Evolutionary conservation across 2,797 vertebrate genomes (phyloP), one percentile per base, ranked within the genome.

Genomic region (Danio jaintianensis): DNA sequence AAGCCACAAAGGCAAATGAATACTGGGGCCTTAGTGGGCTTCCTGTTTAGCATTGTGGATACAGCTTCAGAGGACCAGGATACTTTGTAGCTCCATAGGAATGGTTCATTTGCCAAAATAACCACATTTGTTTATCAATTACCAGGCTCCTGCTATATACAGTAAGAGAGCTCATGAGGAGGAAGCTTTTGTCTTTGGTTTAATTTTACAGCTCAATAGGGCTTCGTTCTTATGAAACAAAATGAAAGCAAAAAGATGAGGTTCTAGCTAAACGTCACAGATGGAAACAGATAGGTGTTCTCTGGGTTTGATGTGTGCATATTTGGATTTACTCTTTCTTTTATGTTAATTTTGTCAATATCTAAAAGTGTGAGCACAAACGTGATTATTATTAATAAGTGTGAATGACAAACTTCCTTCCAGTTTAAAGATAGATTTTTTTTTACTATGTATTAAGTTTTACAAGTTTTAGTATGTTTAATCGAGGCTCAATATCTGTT

Each of bases 21-120:
- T 73, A 75, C 66, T 75, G 29, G 68, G 82, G 84, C 72, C 84
- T 80, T 75, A 87, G 85, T 61, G 61, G 82, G 75, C 61, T 78
- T 76, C 62, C 87, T 87, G 75, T 78, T 89, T 86, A 86, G 88
- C 87, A 86, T 88, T 86, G 85, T 84, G 86, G 84, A 88, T 83
- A 40, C 75, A 74, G 43, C 81, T 85, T 75, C 68, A 75, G 82
- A 85, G 74, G 59, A 72, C 40, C 20, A 7, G 64, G 53, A 66
- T 58, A 56, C 59, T 70, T 61, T 48, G 59, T 80, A 50, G 18
- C 68, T 59, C 67, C 16, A 45, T 76, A 22, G 69, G 53, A 74
- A 47, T 52, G 62, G 18, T 66, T 45, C 74, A 55, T 77, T 72
- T 4, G 12, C 59, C 73, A 66, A 64, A 75, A 67, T 72, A 72